phyloP scores from a whole-genome alignment of 2,797 vertebrate genomes.

The Chrysocyon brachyurus region DNA sequence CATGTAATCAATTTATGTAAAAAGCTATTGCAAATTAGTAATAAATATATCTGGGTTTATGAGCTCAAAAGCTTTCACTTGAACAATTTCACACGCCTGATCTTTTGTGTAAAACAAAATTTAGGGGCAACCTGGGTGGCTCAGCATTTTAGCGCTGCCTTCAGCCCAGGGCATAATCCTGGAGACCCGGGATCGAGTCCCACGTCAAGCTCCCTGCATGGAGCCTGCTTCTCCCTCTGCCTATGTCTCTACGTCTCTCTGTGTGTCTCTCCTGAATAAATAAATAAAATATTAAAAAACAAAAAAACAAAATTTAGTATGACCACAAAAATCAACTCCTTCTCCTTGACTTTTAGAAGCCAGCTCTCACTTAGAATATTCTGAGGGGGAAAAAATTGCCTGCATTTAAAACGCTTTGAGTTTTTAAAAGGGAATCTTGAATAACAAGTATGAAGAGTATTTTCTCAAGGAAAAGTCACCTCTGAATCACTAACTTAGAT shows the following conservation, averaged over 20 bases:
- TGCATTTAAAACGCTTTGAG: neutral
- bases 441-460: neutral
- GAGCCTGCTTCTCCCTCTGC: too few relatives aligned
- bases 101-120: slow-evolving; percentile 9
- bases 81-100: neutral
- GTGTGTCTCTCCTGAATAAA: too few relatives aligned
- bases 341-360: neutral
- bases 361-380: slow-evolving; percentile 3
- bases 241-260: too few relatives aligned
- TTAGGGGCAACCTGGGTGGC: neutral
- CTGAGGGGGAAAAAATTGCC: neutral
- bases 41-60: neutral
- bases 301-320: slow-evolving; percentile 32
- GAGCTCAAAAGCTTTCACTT: neutral
- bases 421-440: slow-evolving; percentile 36
- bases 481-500: slow-evolving; percentile 32
- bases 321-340: neutral
- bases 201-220: too few relatives aligned
- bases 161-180: too few relatives aligned
- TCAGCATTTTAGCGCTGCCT: too few relatives aligned
- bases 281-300: too few relatives aligned
- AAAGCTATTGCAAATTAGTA: neutral
- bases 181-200: too few relatives aligned
- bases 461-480: slow-evolving; percentile 22
- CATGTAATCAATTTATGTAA: neutral